A percentile compares a stretch with the other conserved stretches of the same genome.
Evolutionary conservation across 2,797 vertebrate genomes (phyloP).

Genomic region (Geotrypetes seraphini): DNA sequence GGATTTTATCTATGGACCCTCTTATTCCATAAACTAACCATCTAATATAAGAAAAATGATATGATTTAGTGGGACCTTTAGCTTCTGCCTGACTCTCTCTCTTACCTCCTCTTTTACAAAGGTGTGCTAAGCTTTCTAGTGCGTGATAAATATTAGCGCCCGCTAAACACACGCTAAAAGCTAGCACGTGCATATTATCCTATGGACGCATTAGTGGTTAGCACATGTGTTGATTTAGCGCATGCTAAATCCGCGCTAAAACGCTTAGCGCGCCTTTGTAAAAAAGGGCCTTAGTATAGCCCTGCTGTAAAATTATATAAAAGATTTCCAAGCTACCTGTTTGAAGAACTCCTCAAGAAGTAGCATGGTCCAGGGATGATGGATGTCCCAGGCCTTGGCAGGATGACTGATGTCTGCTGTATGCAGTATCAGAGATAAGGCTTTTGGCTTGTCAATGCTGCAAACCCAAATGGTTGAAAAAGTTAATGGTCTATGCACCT

Average conservation of each 20-base stretch:
- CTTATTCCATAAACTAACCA: too few relatives aligned
- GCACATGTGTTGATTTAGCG: too few relatives aligned
- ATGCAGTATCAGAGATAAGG: constrained; percentile 89
- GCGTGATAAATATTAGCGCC: too few relatives aligned
- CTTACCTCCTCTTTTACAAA: too few relatives aligned
- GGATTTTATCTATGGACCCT: too few relatives aligned
- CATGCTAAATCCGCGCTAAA: too few relatives aligned
- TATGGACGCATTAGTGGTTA: too few relatives aligned
- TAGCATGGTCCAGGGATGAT: constrained; percentile 92
- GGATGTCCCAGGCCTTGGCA: constrained; percentile 88
- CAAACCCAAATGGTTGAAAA: constrained; percentile 30
- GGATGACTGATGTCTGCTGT: constrained; percentile 98
- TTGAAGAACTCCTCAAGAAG: constrained; percentile 96
- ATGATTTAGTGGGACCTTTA: neutral
- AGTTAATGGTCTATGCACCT: constrained; percentile 3
- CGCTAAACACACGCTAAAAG: too few relatives aligned
- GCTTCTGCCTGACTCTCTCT: neutral
- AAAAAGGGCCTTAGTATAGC: too few relatives aligned
- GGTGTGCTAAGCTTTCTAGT: too few relatives aligned
- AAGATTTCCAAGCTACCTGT: constrained; percentile 63
- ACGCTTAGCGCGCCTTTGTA: too few relatives aligned
- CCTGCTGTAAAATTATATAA: neutral
- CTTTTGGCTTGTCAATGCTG: constrained; percentile 96
- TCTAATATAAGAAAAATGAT: neutral
- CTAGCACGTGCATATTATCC: too few relatives aligned